Conservation (phyloP, 2,797 vertebrate genomes). For the Champsocephalus esox region DNA sequence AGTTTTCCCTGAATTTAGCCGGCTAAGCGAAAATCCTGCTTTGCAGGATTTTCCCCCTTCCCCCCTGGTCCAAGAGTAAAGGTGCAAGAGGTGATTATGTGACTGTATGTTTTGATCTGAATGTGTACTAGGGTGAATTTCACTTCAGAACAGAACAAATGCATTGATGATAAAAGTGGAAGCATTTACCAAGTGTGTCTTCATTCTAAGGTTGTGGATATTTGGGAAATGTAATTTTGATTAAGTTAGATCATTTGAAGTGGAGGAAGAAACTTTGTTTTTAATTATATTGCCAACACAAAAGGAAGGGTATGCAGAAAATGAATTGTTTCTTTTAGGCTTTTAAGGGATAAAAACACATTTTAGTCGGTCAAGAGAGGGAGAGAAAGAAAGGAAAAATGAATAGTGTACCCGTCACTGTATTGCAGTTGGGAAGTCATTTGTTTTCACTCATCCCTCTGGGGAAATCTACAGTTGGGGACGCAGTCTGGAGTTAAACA, state of each 20-base stretch:
- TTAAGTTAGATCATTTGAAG: slow-evolving; percentile 19
- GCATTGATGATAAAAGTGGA: background rate
- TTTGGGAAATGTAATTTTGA: slow-evolving; percentile 22
- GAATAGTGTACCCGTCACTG: slow-evolving; percentile 10
- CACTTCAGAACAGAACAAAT: background rate
- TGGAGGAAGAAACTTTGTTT: background rate
- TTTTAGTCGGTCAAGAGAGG: slow-evolving; percentile 32
- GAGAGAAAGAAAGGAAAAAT: background rate
- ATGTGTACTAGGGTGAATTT: background rate
- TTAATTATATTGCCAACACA: slow-evolving; percentile 39
- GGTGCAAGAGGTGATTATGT: background rate
- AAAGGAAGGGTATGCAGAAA: slow-evolving; percentile 9
- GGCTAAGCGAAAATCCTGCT: too few relatives aligned
- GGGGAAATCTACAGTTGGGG: slow-evolving; percentile 71
- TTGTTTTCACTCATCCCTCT: slow-evolving; percentile 57
- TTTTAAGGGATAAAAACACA: slow-evolving; percentile 41
- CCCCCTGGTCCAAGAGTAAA: background rate
- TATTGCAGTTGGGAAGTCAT: slow-evolving; percentile 34
- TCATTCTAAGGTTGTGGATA: slow-evolving; percentile 21
- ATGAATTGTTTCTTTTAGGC: slow-evolving; percentile 1
- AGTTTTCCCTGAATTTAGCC: too few relatives aligned
- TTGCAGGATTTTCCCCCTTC: too few relatives aligned
- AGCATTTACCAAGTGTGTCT: background rate
- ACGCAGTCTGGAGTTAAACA: slow-evolving; percentile 62
- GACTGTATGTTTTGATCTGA: background rate